Evolutionary conservation across 2,888 invertebrate genomes (phyloP).

Genomic region (Andricus curvator): DNA sequence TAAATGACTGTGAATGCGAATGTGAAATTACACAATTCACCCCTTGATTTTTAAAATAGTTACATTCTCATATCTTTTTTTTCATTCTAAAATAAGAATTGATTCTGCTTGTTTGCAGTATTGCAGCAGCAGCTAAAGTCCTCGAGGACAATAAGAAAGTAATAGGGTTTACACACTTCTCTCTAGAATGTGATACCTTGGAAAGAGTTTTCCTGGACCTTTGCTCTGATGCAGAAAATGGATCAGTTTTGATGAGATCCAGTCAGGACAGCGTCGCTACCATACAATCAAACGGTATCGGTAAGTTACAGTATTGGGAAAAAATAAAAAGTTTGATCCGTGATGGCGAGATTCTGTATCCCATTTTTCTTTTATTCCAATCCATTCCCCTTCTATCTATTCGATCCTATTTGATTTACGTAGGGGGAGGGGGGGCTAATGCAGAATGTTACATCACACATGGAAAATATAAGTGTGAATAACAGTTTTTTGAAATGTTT

Average conservation of each 20-base stretch:
- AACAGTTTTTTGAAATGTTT: too few relatives aligned
- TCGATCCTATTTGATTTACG: too few relatives aligned
- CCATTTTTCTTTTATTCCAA: too few relatives aligned
- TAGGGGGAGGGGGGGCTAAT: too few relatives aligned
- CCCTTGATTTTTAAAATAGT: too few relatives aligned
- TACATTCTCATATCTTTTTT: too few relatives aligned
- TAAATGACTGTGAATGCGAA: too few relatives aligned
- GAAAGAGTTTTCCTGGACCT: conserved; percentile 83
- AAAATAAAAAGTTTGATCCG: neutral
- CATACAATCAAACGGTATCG: conserved; percentile 53
- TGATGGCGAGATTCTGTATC: neutral
- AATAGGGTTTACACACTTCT: conserved; percentile 79
- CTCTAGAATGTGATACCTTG: conserved; percentile 82
- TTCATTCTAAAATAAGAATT: conserved; percentile 2
- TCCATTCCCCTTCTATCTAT: too few relatives aligned
- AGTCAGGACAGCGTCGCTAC: conserved; percentile 60
- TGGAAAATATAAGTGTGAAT: too few relatives aligned
- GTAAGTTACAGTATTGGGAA: conserved; percentile 15
- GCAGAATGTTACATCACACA: too few relatives aligned
- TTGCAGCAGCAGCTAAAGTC: conserved; percentile 77
- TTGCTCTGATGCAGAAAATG: conserved; percentile 78
- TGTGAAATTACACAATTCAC: too few relatives aligned
- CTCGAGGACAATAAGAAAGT: conserved; percentile 79
- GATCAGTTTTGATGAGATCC: conserved; percentile 50
- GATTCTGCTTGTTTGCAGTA: conserved; percentile 72